These are phyloP conservation scores for Xenus cinereus DNA, from an alignment of 2,113 vertebrate genomes.

Conservation along the genomic window DNA sequence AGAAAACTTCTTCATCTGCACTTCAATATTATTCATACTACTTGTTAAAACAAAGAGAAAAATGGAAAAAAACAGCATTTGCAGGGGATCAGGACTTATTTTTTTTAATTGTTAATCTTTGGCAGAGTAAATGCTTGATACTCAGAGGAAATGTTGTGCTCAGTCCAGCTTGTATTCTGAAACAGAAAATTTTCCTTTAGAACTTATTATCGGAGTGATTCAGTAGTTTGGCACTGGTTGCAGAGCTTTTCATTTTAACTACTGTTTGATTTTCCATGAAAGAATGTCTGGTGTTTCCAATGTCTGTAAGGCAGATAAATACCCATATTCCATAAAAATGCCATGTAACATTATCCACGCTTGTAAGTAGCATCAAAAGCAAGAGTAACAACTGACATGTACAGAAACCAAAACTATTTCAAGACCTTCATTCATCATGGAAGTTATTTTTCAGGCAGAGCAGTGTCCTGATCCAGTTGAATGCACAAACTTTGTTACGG, in stretches of 20 bases:
- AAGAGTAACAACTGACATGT: neutral
- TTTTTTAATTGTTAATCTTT: neutral
- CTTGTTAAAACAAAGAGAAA: neutral
- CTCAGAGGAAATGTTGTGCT: neutral
- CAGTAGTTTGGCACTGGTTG: constrained; percentile 39
- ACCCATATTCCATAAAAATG: neutral
- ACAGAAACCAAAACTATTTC: neutral
- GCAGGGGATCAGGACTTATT: neutral
- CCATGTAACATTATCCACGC: neutral
- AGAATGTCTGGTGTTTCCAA: constrained; percentile 16
- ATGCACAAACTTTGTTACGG: neutral
- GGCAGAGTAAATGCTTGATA: neutral
- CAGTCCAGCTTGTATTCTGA: neutral
- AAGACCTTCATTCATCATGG: neutral
- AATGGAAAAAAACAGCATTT: neutral
- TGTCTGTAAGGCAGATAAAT: neutral
- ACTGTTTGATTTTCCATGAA: constrained; percentile 59
- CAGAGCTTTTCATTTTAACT: constrained; percentile 43
- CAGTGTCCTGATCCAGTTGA: neutral
- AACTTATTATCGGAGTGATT: constrained; percentile 26
- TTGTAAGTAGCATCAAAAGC: neutral
- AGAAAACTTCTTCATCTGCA: neutral
- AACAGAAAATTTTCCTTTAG: constrained; percentile 21
- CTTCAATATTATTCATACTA: neutral
- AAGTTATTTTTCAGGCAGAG: neutral